Evolutionary conservation across 2,113 vertebrate species (phyloP).

Genomic region (Ammodytes marinus): DNA sequence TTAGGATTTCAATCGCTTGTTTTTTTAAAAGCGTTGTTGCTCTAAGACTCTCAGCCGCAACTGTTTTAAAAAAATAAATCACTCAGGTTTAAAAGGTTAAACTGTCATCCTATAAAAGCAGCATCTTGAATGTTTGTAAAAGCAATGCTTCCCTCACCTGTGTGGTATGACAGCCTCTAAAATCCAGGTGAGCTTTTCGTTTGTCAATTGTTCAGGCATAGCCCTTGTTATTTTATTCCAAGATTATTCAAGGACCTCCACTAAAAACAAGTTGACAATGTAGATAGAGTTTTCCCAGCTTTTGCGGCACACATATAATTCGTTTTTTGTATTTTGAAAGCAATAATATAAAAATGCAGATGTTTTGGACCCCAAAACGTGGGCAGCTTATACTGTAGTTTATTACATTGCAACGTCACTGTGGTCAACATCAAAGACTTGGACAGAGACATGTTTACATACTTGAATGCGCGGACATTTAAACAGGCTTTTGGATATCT

Average conservation of each 20-base stretch:
- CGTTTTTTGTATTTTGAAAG: slow-evolving; percentile 51
- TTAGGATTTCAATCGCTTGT: neutral
- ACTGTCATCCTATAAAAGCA: slow-evolving; percentile 61
- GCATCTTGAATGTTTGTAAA: slow-evolving; percentile 49
- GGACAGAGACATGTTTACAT: slow-evolving; percentile 64
- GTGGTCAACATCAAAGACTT: slow-evolving; percentile 75
- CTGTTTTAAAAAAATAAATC: slow-evolving; percentile 16
- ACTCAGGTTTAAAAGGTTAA: slow-evolving; percentile 35
- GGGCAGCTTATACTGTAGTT: slow-evolving; percentile 28
- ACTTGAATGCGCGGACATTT: slow-evolving; percentile 50
- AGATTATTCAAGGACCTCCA: slow-evolving; percentile 18
- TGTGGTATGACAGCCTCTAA: slow-evolving; percentile 45
- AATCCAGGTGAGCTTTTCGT: slow-evolving; percentile 41
- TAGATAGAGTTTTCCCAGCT: slow-evolving; percentile 42
- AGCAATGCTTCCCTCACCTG: slow-evolving; percentile 39
- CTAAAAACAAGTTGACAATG: slow-evolving; percentile 1
- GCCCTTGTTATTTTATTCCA: slow-evolving; percentile 4
- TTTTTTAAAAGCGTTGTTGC: slow-evolving; percentile 30
- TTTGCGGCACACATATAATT: slow-evolving; percentile 45
- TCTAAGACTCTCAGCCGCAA: slow-evolving; percentile 7
- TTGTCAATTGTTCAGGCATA: slow-evolving; percentile 6
- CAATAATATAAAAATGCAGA: slow-evolving; percentile 65
- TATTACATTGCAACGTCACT: slow-evolving; percentile 48
- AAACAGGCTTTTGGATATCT: slow-evolving; percentile 66
- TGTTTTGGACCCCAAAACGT: slow-evolving; percentile 69